Conservation (phyloP, 2,888 invertebrate species). For the Caenorhabditis auriculariae region DNA sequence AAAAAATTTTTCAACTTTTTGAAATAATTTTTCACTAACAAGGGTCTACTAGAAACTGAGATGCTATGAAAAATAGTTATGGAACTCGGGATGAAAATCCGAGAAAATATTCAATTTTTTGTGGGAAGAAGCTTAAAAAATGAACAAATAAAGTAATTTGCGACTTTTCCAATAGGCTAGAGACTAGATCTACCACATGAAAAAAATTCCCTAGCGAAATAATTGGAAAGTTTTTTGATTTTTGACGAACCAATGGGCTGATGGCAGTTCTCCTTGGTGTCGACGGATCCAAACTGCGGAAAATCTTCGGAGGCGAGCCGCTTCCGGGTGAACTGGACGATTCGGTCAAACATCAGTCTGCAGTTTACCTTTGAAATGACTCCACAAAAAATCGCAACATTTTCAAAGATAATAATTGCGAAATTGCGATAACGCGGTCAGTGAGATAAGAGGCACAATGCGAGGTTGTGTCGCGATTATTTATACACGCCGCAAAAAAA, state of each 20-base stretch:
- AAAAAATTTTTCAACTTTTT: too few species aligned
- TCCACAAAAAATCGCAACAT: background rate
- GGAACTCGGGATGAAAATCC: too few species aligned
- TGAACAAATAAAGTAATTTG: background rate
- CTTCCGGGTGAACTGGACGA: conserved; percentile 25
- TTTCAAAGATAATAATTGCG: conserved; percentile 1
- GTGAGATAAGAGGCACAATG: too few species aligned
- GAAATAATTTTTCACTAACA: too few species aligned
- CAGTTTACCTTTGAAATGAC: too few species aligned
- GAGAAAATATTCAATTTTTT: too few species aligned
- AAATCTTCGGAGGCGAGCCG: conserved; percentile 28
- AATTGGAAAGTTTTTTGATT: too few species aligned
- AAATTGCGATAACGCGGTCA: conserved; percentile 3
- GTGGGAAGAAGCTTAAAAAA: background rate
- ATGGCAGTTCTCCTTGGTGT: conserved; percentile 9
- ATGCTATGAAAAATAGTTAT: too few species aligned
- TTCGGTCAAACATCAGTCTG: conserved; percentile 37
- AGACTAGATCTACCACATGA: background rate
- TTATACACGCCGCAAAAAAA: too few species aligned
- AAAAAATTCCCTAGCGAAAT: conserved; percentile 1
- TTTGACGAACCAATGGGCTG: conserved; percentile 12
- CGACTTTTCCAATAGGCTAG: background rate
- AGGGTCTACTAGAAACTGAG: too few species aligned
- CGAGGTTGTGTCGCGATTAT: too few species aligned
- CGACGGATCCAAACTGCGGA: too few species aligned